Conservation (phyloP, 2,113 vertebrate species). For the Rousettus leschenaultii region DNA sequence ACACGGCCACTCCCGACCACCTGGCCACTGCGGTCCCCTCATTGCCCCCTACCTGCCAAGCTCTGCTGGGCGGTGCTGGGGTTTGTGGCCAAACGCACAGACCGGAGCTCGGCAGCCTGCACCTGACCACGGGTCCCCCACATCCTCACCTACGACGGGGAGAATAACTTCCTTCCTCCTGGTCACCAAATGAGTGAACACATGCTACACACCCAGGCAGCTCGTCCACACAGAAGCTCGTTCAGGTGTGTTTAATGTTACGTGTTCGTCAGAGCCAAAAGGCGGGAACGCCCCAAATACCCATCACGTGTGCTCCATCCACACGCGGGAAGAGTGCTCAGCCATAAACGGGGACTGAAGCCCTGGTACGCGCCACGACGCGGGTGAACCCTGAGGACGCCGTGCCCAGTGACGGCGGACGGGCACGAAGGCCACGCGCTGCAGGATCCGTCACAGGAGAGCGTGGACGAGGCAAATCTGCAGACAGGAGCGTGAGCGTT, state of each 20-base stretch:
- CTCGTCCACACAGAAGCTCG: fast-evolving
- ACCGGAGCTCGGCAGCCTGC: not conserved
- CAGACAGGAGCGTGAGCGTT: not conserved
- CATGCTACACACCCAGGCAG: fast-evolving
- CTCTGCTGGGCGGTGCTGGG: not conserved
- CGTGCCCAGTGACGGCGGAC: not conserved
- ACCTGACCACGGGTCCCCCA: not conserved
- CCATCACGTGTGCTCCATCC: fast-evolving
- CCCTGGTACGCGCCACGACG: fast-evolving
- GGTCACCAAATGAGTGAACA: fast-evolving
- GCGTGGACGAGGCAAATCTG: not conserved
- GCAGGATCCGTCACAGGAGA: not conserved
- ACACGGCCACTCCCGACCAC: not conserved
- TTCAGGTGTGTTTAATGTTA: fast-evolving
- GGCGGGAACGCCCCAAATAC: not conserved
- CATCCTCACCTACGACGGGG: not conserved
- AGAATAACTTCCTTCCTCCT: not conserved
- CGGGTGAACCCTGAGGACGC: not conserved
- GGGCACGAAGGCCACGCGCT: not conserved
- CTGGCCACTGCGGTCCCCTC: not conserved
- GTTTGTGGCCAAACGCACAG: not conserved
- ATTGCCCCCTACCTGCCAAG: not conserved
- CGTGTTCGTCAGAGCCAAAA: too few species aligned
- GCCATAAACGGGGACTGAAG: not conserved
- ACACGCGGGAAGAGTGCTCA: too few species aligned